Evolutionary conservation across 2,888 invertebrate genomes (phyloP), one percentile per base, ranked within the genome.

Genomic region (Stenurella melanura): DNA sequence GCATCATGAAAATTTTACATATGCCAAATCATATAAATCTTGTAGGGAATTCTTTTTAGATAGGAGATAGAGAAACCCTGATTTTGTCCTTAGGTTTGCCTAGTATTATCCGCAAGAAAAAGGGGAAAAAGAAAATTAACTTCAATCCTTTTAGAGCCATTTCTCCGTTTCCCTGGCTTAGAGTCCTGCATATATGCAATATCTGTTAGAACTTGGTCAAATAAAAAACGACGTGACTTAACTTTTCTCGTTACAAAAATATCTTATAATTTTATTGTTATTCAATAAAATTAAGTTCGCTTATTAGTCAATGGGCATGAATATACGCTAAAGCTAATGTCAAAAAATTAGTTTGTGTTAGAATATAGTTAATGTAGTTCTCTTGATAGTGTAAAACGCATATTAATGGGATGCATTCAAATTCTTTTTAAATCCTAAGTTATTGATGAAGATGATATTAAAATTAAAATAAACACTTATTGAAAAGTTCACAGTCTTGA

Each of bases 51-150:
- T 30, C 21, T 1, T 17, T 67, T 17, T 54, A 66, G 42, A 66
- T 54, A 15, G 6, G 26, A 50, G 54, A 50, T n/a, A 10, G 54
- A 18, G n/a, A n/a, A 64, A n/a, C 15, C 17, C 54, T 21, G n/a
- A 67, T 67, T 67, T 67, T 54, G 54, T 54, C 18, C 17, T 18
- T 67, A 54, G 21, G 18, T 42, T 38, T 38, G 34, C 50, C 42
- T 66, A 18, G 26, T 58, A 72, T 63, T 42, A 63, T 61, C 63
- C 26, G 26, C 17, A 19, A 26, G 54, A n/a, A 21, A 75, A 57
- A 75, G 34, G 66, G 50, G 74, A 78, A 75, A 78, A 78, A 76
- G 73, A 78, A 78, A 78, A 76, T 78, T 75, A 75, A 73, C 78
- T 68, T 68, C 73, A 76, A 75, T 78, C 75, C 75, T 73, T 78